These are phyloP conservation scores for Characodon lateralis DNA, from an alignment of 2,797 vertebrate species.

Conservation along the genomic window DNA sequence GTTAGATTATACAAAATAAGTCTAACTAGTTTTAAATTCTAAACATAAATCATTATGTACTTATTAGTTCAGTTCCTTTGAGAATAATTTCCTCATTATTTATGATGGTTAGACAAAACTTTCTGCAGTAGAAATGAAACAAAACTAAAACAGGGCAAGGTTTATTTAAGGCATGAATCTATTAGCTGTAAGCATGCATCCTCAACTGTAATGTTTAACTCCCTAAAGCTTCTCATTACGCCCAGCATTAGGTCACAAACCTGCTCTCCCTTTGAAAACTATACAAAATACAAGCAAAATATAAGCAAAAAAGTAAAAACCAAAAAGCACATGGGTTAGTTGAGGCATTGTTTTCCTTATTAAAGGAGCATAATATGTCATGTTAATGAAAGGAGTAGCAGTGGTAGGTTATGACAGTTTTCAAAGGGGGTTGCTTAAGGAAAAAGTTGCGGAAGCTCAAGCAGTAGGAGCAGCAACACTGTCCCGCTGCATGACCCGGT, in stretches of 20 bases:
- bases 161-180: constrained; percentile 38
- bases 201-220: constrained; percentile 25
- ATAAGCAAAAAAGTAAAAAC: neutral
- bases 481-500: constrained; percentile 57
- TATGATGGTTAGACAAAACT: constrained; percentile 37
- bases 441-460: constrained; percentile 71
- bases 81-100: neutral
- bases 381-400: constrained; percentile 53
- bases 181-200: constrained; percentile 59
- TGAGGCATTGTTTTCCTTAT: constrained; percentile 52
- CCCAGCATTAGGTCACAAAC: constrained; percentile 74
- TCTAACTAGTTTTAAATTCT: neutral
- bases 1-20: neutral
- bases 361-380: constrained; percentile 54
- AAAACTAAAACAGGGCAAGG: constrained; percentile 15
- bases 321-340: constrained; percentile 47
- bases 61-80: neutral
- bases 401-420: constrained; percentile 74
- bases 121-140: constrained; percentile 33
- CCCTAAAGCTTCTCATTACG: constrained; percentile 45
- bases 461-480: constrained; percentile 66
- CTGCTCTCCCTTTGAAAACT: constrained; percentile 76
- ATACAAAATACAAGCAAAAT: constrained; percentile 17
- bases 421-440: constrained; percentile 77
- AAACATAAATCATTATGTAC: neutral